Evolutionary conservation across 2,113 vertebrate genomes (phyloP), one percentile per base, ranked within the genome.

Genomic region (Cebus imitator): DNA sequence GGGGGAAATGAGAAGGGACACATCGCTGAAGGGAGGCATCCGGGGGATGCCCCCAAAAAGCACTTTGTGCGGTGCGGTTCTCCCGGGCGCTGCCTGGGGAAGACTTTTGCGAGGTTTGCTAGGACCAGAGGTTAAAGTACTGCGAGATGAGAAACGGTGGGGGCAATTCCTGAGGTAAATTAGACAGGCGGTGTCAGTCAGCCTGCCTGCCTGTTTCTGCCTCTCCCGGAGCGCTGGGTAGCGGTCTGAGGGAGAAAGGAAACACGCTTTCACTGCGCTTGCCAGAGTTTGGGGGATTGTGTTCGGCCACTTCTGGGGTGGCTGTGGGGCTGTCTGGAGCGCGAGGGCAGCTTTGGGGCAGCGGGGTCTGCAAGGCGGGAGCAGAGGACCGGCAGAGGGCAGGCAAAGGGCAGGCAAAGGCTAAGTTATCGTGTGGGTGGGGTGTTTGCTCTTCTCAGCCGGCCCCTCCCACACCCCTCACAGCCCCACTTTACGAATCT

Each of bases 81-180:
- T 55, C 55, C 55, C 9, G 43, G 55, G 25, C 50, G 5, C 43
- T 50, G 57, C 80, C 61, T 21, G 50, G 73, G 57, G 75, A 83
- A 50, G 94, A 97, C 95, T 98, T 98, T 83, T 11, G 58, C 85
- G 40, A 81, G 66, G 27, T 70, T 81, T 50, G 5, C 37, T 64
- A 32, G 12, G 27, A 64, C 27, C 27, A 6, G 61, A 32, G 61
- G 61, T 48, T 87, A 85, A 89, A 94, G 30, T 81, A 58, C 25
- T n/a, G 32, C 20, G 20, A 78, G 27, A 17, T 35, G 84, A 50
- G n/a, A 30, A 80, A 32, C 1, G 6, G 23, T 5, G 1, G 25
- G 72, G 75, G 57, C 13, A 76, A 68, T 78, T 50, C 50, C 79
- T n/a, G 1, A 8, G 82, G 35, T 66, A 20, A 40, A 50, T 35